Percentiles rank a stretch among this genome's conserved stretches.
These are phyloP conservation scores for Lagorchestes hirsutus DNA, from an alignment of 2,797 vertebrate species.

Conservation along the genomic window DNA sequence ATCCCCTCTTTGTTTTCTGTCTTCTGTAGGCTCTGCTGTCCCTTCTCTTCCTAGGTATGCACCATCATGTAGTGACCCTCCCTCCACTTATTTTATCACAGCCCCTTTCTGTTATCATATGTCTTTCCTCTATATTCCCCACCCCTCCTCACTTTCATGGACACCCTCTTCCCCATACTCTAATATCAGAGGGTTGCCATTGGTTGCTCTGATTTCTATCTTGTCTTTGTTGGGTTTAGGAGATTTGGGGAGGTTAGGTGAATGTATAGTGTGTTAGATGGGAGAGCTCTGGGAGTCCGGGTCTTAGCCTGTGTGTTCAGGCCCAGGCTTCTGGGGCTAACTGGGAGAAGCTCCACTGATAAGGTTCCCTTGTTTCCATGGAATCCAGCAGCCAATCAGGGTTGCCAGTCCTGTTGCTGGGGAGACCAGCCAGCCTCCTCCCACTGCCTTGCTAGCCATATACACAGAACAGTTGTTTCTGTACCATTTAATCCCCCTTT, in stretches of 20 bases:
- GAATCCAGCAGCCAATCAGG: constrained; percentile 79
- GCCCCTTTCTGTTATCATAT: constrained; percentile 30
- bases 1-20: neutral
- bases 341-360: constrained; percentile 76
- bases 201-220: neutral
- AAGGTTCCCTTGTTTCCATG: constrained; percentile 79
- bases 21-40: neutral
- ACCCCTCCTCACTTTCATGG: constrained; percentile 11
- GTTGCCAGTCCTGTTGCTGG: constrained; percentile 78
- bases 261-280: neutral
- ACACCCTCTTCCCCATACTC: constrained; percentile 18
- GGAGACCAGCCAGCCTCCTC: constrained; percentile 80
- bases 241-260: neutral
- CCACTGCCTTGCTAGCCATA: constrained; percentile 70
- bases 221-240: constrained; percentile 4
- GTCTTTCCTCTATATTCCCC: constrained; percentile 21
- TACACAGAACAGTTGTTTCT: constrained; percentile 70
- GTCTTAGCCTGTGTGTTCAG: constrained; percentile 47
- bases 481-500: constrained; percentile 64
- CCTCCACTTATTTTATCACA: neutral
- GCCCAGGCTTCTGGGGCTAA: constrained; percentile 66
- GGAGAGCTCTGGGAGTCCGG: constrained; percentile 21
- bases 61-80: neutral
- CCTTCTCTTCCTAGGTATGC: neutral
- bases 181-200: neutral